Conservation (phyloP, 2,797 vertebrate species). For the Emys orbicularis region DNA sequence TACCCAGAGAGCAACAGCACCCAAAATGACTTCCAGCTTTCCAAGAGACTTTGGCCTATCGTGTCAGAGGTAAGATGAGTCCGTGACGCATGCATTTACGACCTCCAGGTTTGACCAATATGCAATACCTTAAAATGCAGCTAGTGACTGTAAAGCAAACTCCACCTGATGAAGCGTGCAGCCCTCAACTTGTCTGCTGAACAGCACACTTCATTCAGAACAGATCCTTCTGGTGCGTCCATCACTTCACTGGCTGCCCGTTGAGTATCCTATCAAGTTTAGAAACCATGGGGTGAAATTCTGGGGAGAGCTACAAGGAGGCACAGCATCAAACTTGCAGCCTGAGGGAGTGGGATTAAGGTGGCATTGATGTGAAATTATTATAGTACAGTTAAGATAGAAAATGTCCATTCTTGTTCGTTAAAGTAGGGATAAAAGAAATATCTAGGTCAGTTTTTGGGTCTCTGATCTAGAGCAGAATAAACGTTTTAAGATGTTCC, state of each 20-base stretch:
- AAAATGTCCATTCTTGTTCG: not conserved
- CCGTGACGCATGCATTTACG: not conserved
- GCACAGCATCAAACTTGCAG: not conserved
- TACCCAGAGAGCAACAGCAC: not conserved
- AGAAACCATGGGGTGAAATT: not conserved
- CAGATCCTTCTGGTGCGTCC: not conserved
- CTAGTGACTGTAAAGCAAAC: not conserved
- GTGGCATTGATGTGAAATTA: not conserved
- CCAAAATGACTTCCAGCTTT: not conserved
- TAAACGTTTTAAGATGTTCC: not conserved
- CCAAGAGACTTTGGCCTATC: not conserved
- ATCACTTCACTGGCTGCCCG: not conserved
- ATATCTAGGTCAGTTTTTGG: no score
- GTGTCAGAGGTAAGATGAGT: not conserved
- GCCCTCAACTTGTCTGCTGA: not conserved
- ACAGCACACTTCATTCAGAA: not conserved
- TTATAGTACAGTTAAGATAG: not conserved
- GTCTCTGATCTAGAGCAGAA: not conserved
- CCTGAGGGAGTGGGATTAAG: no score
- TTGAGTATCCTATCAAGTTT: not conserved
- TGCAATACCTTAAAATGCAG: not conserved
- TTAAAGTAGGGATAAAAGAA: not conserved
- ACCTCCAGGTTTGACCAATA: not conserved
- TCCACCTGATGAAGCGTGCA: not conserved
- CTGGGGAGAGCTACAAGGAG: not conserved